A percentile compares a stretch with the other conserved stretches of the same genome.
Conservation (phyloP, 37 sponge, comb jelly and placozoan genomes). For the Ianthella basta region DNA sequence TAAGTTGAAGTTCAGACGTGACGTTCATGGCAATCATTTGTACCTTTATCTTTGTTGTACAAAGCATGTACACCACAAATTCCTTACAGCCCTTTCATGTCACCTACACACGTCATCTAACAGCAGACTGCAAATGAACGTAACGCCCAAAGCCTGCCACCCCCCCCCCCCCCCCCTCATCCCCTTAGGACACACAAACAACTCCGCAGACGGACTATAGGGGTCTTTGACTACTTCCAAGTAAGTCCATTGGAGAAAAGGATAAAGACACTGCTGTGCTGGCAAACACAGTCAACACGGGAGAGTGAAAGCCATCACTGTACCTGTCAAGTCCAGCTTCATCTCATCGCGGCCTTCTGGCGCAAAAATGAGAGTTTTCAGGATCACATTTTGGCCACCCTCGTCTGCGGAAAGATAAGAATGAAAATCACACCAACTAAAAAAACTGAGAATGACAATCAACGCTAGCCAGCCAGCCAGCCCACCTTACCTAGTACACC, state of each 20-base stretch:
- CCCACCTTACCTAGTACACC: constrained; percentile 53
- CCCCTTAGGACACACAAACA: no score
- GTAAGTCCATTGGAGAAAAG: neutral
- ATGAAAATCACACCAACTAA: neutral
- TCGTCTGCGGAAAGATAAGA: constrained; percentile 59
- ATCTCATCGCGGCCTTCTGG: constrained; percentile 63
- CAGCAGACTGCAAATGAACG: no score
- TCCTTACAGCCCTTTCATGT: no score
- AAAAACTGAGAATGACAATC: neutral
- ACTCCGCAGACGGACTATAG: no score
- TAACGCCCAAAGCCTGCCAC: no score
- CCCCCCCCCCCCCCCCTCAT: no score
- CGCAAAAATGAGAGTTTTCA: constrained; percentile 76
- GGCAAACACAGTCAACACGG: neutral
- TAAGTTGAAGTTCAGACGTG: no score
- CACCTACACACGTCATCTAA: no score
- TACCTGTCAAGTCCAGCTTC: constrained; percentile 82
- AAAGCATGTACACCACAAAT: no score
- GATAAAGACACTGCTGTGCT: neutral
- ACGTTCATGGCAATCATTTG: no score
- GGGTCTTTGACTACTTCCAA: no score
- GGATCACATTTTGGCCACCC: constrained; percentile 76
- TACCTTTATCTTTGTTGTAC: no score
- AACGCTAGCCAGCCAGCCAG: neutral
- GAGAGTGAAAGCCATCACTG: neutral